Evolutionary conservation across 2,888 invertebrate species (phyloP).

Genomic region (Gymnoscelis rufifasciata): DNA sequence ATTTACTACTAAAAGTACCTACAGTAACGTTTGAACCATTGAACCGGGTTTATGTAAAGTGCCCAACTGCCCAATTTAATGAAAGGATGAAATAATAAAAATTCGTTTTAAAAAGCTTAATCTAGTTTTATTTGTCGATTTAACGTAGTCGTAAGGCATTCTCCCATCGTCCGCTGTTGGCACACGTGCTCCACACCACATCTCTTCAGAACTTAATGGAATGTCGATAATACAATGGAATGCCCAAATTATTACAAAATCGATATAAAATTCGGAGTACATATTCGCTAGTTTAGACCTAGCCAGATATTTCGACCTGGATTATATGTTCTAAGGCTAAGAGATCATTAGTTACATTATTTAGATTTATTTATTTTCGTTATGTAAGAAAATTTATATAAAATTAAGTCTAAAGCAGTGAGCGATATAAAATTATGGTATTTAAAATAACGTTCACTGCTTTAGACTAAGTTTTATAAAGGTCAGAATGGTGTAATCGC

Average conservation of each 20-base stretch:
- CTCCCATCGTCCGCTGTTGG: constrained; percentile 62
- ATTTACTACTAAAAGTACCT: no score
- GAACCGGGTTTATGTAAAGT: background rate
- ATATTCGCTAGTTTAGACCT: constrained; percentile 46
- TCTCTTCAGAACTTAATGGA: constrained; percentile 63
- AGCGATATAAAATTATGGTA: no score
- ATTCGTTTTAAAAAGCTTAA: constrained; percentile 69
- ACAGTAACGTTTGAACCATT: no score
- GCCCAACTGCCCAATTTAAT: no score
- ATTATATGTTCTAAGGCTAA: background rate
- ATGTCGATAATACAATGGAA: constrained; percentile 63
- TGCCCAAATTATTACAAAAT: constrained; percentile 45
- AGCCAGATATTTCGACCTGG: constrained; percentile 36
- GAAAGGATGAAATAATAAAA: constrained; percentile 34
- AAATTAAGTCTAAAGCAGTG: no score
- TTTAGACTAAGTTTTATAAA: no score
- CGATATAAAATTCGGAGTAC: constrained; percentile 43
- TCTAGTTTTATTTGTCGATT: constrained; percentile 77
- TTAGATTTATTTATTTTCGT: no score
- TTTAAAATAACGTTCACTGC: no score
- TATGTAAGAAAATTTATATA: no score
- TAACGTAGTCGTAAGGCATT: constrained; percentile 75
- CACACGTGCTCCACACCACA: constrained; percentile 59
- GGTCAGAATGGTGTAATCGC: no score
- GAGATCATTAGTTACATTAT: no score